These are phyloP conservation scores for Leptopilina boulardi DNA, from an alignment of 1,140 invertebrate genomes.

Conservation along the genomic window DNA sequence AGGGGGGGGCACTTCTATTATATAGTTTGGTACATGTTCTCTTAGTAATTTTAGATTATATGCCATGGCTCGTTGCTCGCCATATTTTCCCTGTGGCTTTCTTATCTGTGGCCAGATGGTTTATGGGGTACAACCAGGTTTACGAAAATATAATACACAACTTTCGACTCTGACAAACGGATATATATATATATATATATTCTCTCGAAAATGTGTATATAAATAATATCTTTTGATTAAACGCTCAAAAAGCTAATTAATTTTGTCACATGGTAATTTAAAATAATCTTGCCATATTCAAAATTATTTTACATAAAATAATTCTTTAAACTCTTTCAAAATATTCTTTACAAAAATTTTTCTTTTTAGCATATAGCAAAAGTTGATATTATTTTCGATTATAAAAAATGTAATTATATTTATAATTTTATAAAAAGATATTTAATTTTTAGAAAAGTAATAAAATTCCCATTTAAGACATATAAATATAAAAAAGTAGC, in stretches of 20 bases:
- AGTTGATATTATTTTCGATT: too few species aligned
- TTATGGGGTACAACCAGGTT: slow-evolving; percentile 36
- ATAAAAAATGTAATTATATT: too few species aligned
- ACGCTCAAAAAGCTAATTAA: background rate
- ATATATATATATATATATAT: too few species aligned
- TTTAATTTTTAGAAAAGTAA: too few species aligned
- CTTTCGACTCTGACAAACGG: background rate
- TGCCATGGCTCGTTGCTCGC: slow-evolving; percentile 42
- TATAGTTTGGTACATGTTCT: background rate
- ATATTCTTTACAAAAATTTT: too few species aligned
- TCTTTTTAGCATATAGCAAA: too few species aligned
- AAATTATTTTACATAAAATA: too few species aligned
- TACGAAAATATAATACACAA: slow-evolving; percentile 35
- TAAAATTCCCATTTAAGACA: too few species aligned
- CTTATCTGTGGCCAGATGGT: slow-evolving; percentile 46
- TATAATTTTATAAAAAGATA: too few species aligned
- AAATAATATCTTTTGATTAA: background rate
- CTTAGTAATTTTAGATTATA: slow-evolving; percentile 44
- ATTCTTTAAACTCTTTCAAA: too few species aligned
- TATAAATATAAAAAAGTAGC: too few species aligned
- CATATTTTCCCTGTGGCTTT: slow-evolving; percentile 44
- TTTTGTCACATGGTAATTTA: background rate
- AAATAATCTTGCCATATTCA: too few species aligned
- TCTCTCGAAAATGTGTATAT: background rate
- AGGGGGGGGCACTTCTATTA: slow-evolving; percentile 24